Conservation (phyloP, 2,797 vertebrate species). For the Vipera latastei region DNA sequence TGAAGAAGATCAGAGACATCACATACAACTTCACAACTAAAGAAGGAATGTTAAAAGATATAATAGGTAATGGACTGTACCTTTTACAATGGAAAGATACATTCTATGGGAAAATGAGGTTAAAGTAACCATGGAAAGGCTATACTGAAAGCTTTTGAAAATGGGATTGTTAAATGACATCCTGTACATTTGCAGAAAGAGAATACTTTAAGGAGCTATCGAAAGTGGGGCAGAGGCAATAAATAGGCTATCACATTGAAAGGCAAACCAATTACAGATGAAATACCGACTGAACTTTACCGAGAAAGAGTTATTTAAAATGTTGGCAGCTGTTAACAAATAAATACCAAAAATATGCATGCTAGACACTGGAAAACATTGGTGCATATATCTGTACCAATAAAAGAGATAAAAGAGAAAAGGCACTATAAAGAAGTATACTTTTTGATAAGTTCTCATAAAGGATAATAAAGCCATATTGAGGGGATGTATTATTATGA, state of each 20-base stretch:
- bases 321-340: not conserved
- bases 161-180: not conserved
- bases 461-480: not conserved
- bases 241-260: not conserved
- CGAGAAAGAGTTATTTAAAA: not conserved
- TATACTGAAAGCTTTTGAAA: not conserved
- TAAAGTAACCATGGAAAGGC: not conserved
- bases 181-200: not conserved
- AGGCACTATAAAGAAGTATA: not conserved
- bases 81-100: not conserved
- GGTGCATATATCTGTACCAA: not conserved
- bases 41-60: not conserved
- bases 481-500: not conserved
- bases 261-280: not conserved
- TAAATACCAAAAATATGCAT: not conserved
- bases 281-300: not conserved
- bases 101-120: not conserved
- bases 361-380: not conserved
- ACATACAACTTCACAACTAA: not conserved
- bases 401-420: not conserved
- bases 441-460: not conserved
- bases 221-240: not conserved
- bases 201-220: not conserved
- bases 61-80: not conserved
- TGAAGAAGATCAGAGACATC: not conserved